Base-by-base conservation (phyloP, 1,140 invertebrate species). In the Anthonomus grandis region DNA sequence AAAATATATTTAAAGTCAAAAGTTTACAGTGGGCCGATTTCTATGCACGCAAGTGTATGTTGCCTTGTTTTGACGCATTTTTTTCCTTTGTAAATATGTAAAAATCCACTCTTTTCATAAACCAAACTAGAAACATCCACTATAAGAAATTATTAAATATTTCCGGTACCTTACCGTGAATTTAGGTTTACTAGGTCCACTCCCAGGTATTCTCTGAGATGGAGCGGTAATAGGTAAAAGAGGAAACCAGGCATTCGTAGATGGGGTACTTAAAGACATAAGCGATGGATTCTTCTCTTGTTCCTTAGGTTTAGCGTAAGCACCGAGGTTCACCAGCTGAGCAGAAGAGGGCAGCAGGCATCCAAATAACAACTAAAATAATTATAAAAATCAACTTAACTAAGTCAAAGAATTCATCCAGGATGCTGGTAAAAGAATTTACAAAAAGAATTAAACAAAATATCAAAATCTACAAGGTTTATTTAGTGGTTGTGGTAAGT, bases 221-320 rank as follows among this genome's bases (percentile, higher is more conserved):
- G 83, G 79, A 2, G 76, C 76, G 9, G 85, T 85, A 19, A 88
- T 81, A 0, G 86, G 85, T 52, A 89, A 70, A 17, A 87, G 72
- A 1, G 86, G 84, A 67, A 89, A 89, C 86, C 86, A 90, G 4
- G 82, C 77, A 18, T 76, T 70, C 5, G 57, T 60, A 0, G 76
- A 75, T 4, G 77, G 76, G 0, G 75, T 70, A n/a, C 81, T 81
- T 4, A 86, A 65, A 18, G 82, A 71, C 45, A 80, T 66, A 12
- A 81, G 72, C 50, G 77, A 78, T 0, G 83, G 80, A 47, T 82
- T 79, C 34, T 79, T 79, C 54, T 83, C 82, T 12, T 74, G 71
- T 37, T 75, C 59, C 52, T 63, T 71, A 44, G 44, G 56, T 58
- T 64, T 71, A 23, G 52, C 66, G 12, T 65, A 49, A 31, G 66